phyloP scores from a whole-genome alignment of 1,140 invertebrate species.

The Orchesella cincta region DNA sequence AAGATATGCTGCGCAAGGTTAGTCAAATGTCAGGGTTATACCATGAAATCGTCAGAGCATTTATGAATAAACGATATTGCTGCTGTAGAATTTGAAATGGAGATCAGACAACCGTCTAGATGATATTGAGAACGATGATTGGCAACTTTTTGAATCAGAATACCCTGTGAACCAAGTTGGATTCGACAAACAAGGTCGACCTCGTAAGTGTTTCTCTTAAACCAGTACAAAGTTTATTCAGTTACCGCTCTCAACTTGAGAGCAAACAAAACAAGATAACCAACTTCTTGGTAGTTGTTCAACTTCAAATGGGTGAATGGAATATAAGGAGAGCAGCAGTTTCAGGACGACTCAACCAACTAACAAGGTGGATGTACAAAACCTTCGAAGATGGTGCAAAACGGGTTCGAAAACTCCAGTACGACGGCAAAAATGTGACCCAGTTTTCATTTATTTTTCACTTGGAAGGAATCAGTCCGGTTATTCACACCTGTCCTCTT shows the following conservation, averaged over 20 bases:
- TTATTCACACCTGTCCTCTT: not conserved
- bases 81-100: not conserved
- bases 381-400: not conserved
- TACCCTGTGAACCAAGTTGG: not conserved
- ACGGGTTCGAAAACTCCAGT: conserved; percentile 3
- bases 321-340: conserved; percentile 13
- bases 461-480: not conserved
- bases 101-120: not conserved
- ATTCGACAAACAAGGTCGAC: not conserved
- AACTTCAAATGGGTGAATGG: not conserved
- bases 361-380: conserved; percentile 5
- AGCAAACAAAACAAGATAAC: too few relatives aligned
- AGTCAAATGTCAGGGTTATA: too few relatives aligned
- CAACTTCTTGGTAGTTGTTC: not conserved
- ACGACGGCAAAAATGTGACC: conserved; percentile 6
- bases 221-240: not conserved
- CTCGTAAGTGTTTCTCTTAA: not conserved
- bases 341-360: not conserved
- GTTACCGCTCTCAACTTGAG: too few relatives aligned
- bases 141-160: conserved; percentile 1
- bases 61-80: not conserved
- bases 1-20: not conserved
- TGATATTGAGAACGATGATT: not conserved
- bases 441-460: not conserved
- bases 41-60: not conserved